A percentile compares a stretch with the other conserved stretches of the same genome.
phyloP scores from a whole-genome alignment of 2,888 invertebrate species.

The Zygothrica quintamaculata region DNA sequence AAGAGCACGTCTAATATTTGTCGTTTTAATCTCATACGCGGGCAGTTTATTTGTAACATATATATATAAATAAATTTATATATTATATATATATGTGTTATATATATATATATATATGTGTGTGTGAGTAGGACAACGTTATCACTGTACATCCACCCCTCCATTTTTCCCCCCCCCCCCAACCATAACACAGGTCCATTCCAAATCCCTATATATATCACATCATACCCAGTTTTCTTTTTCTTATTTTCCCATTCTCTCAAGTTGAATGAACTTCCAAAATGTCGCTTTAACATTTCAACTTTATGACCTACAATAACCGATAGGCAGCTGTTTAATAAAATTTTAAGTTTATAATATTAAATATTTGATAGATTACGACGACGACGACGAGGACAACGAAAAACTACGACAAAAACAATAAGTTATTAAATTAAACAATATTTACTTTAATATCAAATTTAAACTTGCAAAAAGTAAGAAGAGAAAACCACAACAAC shows the following conservation, averaged over 20 bases:
- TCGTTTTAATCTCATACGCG: conserved; percentile 17
- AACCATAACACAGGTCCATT: conserved; percentile 26
- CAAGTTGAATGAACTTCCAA: conserved; percentile 69
- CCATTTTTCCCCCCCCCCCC: conserved; percentile 21
- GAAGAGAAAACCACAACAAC: too few relatives aligned
- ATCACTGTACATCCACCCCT: conserved; percentile 27
- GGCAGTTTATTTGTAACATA: conserved; percentile 14
- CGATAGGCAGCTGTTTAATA: conserved; percentile 33
- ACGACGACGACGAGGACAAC: too few relatives aligned
- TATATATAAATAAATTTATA: conserved; percentile 1
- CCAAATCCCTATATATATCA: conserved; percentile 11
- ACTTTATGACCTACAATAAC: conserved; percentile 65
- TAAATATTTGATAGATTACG: conserved; percentile 36
- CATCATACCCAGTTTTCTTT: not conserved
- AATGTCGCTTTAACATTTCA: conserved; percentile 14
- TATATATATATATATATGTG: conserved; percentile 11
- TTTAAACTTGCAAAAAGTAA: too few relatives aligned
- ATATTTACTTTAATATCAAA: too few relatives aligned
- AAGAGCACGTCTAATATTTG: conserved; percentile 42
- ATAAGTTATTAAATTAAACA: conserved; percentile 5
- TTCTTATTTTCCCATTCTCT: conserved; percentile 29
- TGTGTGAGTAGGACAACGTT: conserved; percentile 26
- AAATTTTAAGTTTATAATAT: conserved; percentile 33
- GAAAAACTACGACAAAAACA: too few relatives aligned
- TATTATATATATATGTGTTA: too few relatives aligned